Evolutionary conservation across 2,797 vertebrate genomes (phyloP).

Genomic region (Lepilemur ruficaudatus): DNA sequence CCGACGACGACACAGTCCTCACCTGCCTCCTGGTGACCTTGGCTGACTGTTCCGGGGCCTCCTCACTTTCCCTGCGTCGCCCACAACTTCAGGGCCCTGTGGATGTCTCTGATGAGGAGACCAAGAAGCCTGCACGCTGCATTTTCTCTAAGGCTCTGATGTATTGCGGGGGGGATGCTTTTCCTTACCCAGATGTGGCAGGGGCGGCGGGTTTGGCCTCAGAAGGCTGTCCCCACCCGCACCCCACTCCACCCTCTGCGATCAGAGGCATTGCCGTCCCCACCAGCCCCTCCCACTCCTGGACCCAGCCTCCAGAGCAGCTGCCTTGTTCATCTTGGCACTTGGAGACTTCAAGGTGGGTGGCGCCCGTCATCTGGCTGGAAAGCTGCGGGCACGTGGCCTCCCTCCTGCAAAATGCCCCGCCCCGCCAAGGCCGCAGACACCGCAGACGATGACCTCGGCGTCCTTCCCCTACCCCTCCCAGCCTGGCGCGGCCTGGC

Average conservation of each 20-base stretch:
- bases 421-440: background rate
- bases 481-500: background rate
- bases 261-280: background rate
- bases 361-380: rapidly evolving
- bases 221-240: background rate
- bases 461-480: background rate
- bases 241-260: no score
- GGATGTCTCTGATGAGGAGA: background rate
- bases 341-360: background rate
- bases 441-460: rapidly evolving
- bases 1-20: rapidly evolving
- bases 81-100: background rate
- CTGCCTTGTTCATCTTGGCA: background rate
- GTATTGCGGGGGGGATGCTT: no score
- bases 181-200: background rate
- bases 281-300: background rate
- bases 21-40: background rate
- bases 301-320: background rate
- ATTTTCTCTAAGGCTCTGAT: background rate
- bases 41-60: background rate
- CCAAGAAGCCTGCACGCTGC: rapidly evolving
- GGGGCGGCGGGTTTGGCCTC: rapidly evolving
- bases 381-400: background rate
- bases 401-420: background rate
- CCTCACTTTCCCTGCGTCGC: background rate